Conservation (phyloP, 2,797 vertebrate species). For the Nothura maculosa region DNA sequence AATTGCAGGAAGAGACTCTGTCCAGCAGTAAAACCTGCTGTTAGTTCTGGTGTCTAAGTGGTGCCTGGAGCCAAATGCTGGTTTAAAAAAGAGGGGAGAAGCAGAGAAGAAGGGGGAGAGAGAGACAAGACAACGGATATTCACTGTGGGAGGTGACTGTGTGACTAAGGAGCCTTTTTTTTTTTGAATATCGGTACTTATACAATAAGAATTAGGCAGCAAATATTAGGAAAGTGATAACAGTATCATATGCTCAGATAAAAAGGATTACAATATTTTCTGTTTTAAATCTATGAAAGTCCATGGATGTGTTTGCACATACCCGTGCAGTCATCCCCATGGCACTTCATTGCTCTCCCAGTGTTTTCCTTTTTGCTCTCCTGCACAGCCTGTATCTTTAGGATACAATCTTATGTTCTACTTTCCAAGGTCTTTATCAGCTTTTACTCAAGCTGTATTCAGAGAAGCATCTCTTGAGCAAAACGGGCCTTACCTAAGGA, state of each 20-base stretch:
- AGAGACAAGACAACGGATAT: background rate
- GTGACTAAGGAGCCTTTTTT: background rate
- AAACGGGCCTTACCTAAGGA: background rate
- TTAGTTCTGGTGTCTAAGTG: background rate
- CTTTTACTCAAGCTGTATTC: fast-evolving
- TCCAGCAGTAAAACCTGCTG: background rate
- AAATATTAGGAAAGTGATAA: background rate
- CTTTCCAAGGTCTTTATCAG: background rate
- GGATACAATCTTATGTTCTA: background rate
- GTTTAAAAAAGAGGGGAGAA: background rate
- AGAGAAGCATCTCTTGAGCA: background rate
- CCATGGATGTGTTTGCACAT: background rate
- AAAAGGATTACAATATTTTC: background rate
- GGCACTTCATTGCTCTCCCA: background rate
- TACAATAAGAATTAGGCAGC: background rate
- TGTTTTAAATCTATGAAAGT: background rate
- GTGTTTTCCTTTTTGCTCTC: background rate
- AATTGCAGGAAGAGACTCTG: background rate
- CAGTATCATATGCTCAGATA: background rate
- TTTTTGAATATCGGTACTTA: background rate
- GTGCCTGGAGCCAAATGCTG: background rate
- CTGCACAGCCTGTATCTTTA: background rate
- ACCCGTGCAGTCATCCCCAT: background rate
- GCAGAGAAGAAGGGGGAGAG: fast-evolving
- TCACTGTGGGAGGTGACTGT: background rate